These are phyloP conservation scores for Rhagonycha lutea DNA, from an alignment of 2,888 invertebrate species.

Conservation along the genomic window DNA sequence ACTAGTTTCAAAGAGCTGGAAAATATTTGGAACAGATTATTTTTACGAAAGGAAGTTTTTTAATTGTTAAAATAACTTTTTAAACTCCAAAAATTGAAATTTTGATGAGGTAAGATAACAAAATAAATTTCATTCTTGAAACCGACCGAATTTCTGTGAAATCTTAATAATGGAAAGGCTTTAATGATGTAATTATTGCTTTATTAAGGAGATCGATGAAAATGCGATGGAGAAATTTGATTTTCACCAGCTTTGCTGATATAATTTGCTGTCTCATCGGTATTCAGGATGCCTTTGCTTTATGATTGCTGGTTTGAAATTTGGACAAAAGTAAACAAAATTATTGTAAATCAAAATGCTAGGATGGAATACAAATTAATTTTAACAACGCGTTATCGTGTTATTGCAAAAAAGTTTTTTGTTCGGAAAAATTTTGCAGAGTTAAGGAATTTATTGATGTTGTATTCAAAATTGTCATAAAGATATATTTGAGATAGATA, in stretches of 20 bases:
- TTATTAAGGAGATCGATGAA: neutral
- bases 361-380: neutral
- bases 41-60: neutral
- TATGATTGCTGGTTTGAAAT: neutral
- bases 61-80: no score
- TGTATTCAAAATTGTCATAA: neutral
- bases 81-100: no score
- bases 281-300: neutral
- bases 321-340: neutral
- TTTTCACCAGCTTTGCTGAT: neutral
- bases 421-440: neutral
- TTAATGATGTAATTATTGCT: neutral
- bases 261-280: neutral
- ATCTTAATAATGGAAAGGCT: neutral
- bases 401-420: neutral
- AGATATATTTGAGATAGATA: neutral
- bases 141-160: neutral
- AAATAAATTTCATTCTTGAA: no score
- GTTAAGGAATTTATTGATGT: neutral
- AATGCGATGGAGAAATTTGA: neutral
- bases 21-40: constrained; percentile 34
- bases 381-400: neutral
- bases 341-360: neutral
- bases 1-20: constrained; percentile 92
- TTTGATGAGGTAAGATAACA: no score